phyloP scores from a whole-genome alignment of 1,140 invertebrate genomes.

The Nebria ingens region DNA sequence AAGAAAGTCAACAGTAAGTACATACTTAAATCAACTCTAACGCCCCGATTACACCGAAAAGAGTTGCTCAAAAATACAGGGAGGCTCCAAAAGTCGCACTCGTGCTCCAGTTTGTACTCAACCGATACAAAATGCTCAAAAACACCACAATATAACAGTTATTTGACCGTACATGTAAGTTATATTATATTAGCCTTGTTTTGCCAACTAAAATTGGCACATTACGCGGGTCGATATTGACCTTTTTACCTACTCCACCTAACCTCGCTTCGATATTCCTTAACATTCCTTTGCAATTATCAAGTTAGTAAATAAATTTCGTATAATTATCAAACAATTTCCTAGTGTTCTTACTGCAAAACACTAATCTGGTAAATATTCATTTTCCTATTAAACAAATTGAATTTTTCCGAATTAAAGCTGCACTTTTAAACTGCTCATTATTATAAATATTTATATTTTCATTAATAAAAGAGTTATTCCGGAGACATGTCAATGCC shows the following conservation, averaged over 20 bases:
- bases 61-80: slow-evolving; percentile 47
- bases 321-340: no score
- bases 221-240: no score
- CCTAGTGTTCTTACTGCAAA: no score
- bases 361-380: no score
- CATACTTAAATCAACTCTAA: slow-evolving; percentile 70
- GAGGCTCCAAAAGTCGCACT: slow-evolving; percentile 52
- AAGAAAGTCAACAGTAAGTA: slow-evolving; percentile 77
- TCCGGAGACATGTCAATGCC: slow-evolving; percentile 50
- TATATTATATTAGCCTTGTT: slow-evolving; percentile 5
- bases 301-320: no score
- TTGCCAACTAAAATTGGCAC: no score
- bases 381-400: no score
- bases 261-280: no score
- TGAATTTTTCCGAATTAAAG: no score
- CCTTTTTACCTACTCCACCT: no score
- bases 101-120: slow-evolving; percentile 55
- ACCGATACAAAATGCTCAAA: slow-evolving; percentile 37
- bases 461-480: slow-evolving; percentile 50
- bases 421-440: no score
- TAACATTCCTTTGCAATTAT: no score
- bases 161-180: slow-evolving; percentile 62
- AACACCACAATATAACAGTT: slow-evolving; percentile 44
- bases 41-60: slow-evolving; percentile 59
- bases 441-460: slow-evolving; percentile 13